Evolutionary conservation across 2,797 vertebrate species (phyloP).

Genomic region (Sebastes cheni): DNA sequence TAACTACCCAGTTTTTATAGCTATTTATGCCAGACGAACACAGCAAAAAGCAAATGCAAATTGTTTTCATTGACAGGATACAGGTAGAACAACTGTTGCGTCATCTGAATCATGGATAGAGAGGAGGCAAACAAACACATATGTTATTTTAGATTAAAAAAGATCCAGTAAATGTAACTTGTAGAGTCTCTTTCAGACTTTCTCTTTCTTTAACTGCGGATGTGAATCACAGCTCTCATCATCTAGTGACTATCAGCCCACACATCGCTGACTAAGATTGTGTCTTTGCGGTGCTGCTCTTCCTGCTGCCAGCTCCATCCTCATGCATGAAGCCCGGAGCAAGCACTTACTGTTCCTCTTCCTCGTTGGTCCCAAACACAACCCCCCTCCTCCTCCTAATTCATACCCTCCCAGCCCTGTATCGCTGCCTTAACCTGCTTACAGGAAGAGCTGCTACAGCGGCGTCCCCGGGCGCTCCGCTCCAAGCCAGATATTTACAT

Average conservation of each 20-base stretch:
- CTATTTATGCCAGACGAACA: neutral
- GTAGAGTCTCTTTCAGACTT: neutral
- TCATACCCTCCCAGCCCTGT: neutral
- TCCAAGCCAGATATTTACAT: slow-evolving; percentile 58
- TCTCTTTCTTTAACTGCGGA: neutral
- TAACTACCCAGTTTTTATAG: neutral
- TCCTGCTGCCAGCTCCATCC: slow-evolving; percentile 6
- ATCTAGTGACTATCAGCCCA: slow-evolving; percentile 38
- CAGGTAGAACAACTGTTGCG: neutral
- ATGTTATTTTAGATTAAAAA: neutral
- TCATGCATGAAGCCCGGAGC: slow-evolving; percentile 8
- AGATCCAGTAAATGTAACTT: neutral
- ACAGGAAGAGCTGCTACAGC: neutral
- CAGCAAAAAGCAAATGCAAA: neutral
- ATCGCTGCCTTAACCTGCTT: slow-evolving; percentile 1
- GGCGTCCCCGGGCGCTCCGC: neutral
- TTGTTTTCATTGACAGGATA: neutral
- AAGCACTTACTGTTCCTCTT: slow-evolving; percentile 6
- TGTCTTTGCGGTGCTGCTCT: neutral
- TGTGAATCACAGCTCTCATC: slow-evolving; percentile 33
- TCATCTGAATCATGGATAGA: neutral
- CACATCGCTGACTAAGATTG: slow-evolving; percentile 46
- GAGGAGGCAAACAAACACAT: neutral
- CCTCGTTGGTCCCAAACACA: neutral
- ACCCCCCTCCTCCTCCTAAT: neutral